Evolutionary conservation across 2,113 vertebrate species (phyloP).

Genomic region (Tragelaphus scriptus): DNA sequence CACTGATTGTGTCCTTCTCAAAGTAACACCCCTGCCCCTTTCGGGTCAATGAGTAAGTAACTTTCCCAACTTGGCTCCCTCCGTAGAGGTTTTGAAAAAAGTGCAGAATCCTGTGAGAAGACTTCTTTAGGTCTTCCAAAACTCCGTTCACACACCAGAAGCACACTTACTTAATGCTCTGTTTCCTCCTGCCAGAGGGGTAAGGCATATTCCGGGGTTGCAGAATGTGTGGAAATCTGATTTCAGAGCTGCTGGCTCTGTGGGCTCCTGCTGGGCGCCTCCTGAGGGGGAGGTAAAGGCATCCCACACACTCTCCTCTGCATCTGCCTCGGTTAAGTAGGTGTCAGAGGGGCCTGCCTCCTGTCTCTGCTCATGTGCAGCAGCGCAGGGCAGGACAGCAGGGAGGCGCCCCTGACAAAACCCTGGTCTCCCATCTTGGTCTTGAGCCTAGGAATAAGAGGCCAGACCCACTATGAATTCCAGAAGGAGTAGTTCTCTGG

Average conservation of each 20-base stretch:
- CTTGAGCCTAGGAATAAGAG: slow-evolving; percentile 27
- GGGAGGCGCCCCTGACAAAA: slow-evolving; percentile 58
- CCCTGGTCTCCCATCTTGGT: slow-evolving; percentile 14
- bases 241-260: slow-evolving; percentile 47
- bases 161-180: slow-evolving; percentile 42
- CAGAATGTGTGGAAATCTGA: slow-evolving; percentile 65
- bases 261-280: slow-evolving; percentile 56
- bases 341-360: slow-evolving; percentile 58
- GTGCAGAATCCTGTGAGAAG: background rate
- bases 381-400: background rate
- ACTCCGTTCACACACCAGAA: slow-evolving; percentile 25
- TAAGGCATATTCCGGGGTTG: background rate
- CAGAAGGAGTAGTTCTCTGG: slow-evolving; percentile 53
- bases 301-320: slow-evolving; percentile 29
- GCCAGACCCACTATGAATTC: slow-evolving; percentile 33
- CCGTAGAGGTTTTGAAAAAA: slow-evolving; percentile 40
- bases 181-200: slow-evolving; percentile 49
- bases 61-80: slow-evolving; percentile 38
- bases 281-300: slow-evolving; percentile 58
- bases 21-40: slow-evolving; percentile 46
- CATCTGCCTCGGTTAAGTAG: slow-evolving; percentile 56
- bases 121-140: slow-evolving; percentile 36
- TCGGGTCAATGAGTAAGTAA: slow-evolving; percentile 16
- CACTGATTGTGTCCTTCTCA: slow-evolving; percentile 48
- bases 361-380: slow-evolving; percentile 40